Conservation (phyloP, 2,113 vertebrate genomes). For the Daboia siamensis region DNA sequence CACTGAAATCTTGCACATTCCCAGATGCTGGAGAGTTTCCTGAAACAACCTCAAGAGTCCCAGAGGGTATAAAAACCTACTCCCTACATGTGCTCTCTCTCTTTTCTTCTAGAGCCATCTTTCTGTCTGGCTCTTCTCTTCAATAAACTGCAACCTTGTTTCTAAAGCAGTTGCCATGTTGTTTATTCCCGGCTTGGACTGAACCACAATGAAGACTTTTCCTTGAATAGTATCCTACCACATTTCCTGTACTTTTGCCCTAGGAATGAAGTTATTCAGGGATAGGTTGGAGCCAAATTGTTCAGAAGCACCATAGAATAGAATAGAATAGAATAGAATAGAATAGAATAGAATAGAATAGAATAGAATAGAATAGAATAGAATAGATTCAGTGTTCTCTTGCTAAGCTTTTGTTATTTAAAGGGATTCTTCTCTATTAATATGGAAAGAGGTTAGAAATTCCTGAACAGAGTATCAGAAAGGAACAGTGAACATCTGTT, state of each 20-base stretch:
- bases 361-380: no score
- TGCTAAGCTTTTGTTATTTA: not conserved
- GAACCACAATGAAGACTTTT: no score
- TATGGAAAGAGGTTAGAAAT: not conserved
- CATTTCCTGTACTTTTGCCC: not conserved
- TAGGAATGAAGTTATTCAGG: not conserved
- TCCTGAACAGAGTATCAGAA: not conserved
- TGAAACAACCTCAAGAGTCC: no score
- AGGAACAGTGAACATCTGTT: not conserved
- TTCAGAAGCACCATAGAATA: not conserved
- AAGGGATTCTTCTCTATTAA: not conserved
- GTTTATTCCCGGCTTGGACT: no score
- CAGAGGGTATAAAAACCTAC: no score
- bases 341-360: no score
- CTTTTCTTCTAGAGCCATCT: no score
- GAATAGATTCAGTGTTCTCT: not conserved
- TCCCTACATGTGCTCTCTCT: no score
- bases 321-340: no score
- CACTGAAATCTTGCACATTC: not conserved
- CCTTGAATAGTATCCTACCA: not conserved
- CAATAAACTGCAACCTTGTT: no score
- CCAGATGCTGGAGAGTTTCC: not conserved
- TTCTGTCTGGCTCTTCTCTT: no score
- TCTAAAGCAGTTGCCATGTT: no score
- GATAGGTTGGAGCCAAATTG: not conserved